Base-by-base conservation (phyloP, 2,888 invertebrate genomes). In the Drosophila multiciliata region DNA sequence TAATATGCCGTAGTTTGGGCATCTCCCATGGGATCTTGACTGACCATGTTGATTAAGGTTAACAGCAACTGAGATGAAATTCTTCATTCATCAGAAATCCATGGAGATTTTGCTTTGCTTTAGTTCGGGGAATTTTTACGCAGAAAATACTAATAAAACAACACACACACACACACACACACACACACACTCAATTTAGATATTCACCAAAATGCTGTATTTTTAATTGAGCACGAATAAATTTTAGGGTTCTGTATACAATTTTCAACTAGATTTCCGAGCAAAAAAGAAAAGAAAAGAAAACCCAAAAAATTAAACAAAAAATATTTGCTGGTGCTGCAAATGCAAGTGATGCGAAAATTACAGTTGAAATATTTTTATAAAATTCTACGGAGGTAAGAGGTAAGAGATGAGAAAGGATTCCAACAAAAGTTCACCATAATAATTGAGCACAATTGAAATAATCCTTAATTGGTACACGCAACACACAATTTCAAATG, bases 31-130 rank as follows among this genome's bases (percentile, higher is more conserved):
- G 73, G 66, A 65, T 50, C 38, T 40, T 26, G 48, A 53, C 63
- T 61, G 73, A 38, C 67, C 73, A 72, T 83, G 83, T 86, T 86
- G 77, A 74, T 82, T 86, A 86, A 75, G 83, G 77, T 65, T 70
- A 70, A 54, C 69, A 49, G 66, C 61, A 50, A 63, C 69, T 60
- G 60, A 26, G 45, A 61, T 58, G 42, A 71, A 79, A 77, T 79
- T 82, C 73, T 70, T 83, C n/a, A n/a, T n/a, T 75, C 66, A 77
- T 57, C 73, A 63, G 23, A 67, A 72, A 64, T 73, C 86, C 67
- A 57, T 45, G 26, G 75, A 62, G 74, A 66, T 40, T 52, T 20
- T 35, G 48, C 5, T 49, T 53, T 58, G 64, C 62, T 50, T 72
- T 66, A 45, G 36, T 66, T 71, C 53, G 59, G 65, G 80, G 61